Evolutionary conservation across 2,797 vertebrate species (phyloP).

Genomic region (Helicolenus hilgendorfi): DNA sequence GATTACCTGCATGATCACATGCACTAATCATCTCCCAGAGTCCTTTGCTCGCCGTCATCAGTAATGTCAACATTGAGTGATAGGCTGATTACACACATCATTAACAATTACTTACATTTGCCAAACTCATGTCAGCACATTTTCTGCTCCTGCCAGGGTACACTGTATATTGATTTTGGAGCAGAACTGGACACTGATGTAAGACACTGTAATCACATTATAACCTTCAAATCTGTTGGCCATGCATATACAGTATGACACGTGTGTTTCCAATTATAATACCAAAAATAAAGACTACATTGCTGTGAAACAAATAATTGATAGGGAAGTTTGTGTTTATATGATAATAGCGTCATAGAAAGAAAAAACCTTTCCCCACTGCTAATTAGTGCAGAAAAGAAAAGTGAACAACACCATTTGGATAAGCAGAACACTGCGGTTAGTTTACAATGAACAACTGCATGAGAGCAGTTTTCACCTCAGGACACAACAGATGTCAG

Average conservation of each 20-base stretch:
- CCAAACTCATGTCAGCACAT: conserved; percentile 19
- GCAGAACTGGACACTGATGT: neutral
- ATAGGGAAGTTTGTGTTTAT: neutral
- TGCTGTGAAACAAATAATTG: neutral
- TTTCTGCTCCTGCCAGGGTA: conserved; percentile 9
- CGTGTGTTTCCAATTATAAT: neutral
- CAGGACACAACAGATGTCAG: conserved; percentile 52
- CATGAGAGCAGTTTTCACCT: conserved; percentile 2
- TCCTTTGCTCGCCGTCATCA: conserved; percentile 49
- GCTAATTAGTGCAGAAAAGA: conserved; percentile 48
- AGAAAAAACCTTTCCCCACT: neutral
- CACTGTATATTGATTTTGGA: conserved; percentile 23
- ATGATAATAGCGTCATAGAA: neutral
- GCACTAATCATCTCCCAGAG: conserved; percentile 41
- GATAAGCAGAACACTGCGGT: neutral
- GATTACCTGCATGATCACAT: conserved; percentile 43
- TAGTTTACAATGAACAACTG: conserved; percentile 25
- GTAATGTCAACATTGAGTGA: conserved; percentile 58
- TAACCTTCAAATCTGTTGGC: neutral
- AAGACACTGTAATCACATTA: neutral
- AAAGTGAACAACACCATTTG: conserved; percentile 31
- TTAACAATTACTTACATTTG: conserved; percentile 53
- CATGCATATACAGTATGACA: neutral
- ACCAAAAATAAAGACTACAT: neutral
- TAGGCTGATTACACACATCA: conserved; percentile 68